phyloP scores from a whole-genome alignment of 2,797 vertebrate genomes.

The Chromobotia macracanthus region DNA sequence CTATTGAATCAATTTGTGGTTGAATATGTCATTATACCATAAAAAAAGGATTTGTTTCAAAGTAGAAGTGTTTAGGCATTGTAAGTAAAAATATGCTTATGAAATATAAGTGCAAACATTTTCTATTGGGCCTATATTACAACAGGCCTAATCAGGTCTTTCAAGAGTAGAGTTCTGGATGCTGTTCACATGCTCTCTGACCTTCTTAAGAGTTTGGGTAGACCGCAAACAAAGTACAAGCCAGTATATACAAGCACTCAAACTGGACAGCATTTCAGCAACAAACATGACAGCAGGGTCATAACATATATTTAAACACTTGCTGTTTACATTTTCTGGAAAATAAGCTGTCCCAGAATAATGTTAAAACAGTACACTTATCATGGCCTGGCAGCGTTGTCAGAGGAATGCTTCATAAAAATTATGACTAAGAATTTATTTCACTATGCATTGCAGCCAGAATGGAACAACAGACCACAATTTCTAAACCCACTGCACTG shows the following conservation, averaged over 20 bases:
- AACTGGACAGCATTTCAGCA: slow-evolving; percentile 46
- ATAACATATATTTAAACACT: slow-evolving; percentile 52
- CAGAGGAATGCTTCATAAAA: slow-evolving; percentile 67
- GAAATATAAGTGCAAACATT: slow-evolving; percentile 37
- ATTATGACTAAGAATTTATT: slow-evolving; percentile 51
- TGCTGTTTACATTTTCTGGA: slow-evolving; percentile 34
- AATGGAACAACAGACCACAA: slow-evolving; percentile 56
- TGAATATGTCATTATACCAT: slow-evolving; percentile 1
- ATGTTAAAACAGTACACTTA: slow-evolving; percentile 35
- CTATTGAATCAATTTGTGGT: slow-evolving; percentile 5
- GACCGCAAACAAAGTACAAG: slow-evolving; percentile 51
- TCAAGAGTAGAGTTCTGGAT: slow-evolving; percentile 41
- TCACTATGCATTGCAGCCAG: slow-evolving; percentile 58
- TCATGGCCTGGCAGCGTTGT: slow-evolving; percentile 58
- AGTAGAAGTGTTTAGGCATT: slow-evolving; percentile 1
- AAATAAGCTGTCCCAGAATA: slow-evolving; percentile 50
- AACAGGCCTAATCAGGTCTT: slow-evolving; percentile 2
- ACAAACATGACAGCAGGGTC: slow-evolving; percentile 47
- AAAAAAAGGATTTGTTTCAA: slow-evolving; percentile 6
- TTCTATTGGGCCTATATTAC: slow-evolving; percentile 24
- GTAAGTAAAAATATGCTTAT: not conserved
- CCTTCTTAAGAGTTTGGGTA: slow-evolving; percentile 41
- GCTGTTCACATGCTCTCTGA: slow-evolving; percentile 31
- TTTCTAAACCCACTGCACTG: slow-evolving; percentile 64
- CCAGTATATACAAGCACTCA: slow-evolving; percentile 49